phyloP scores from a whole-genome alignment of 1,140 invertebrate genomes.

The Dufourea novaeangliae region DNA sequence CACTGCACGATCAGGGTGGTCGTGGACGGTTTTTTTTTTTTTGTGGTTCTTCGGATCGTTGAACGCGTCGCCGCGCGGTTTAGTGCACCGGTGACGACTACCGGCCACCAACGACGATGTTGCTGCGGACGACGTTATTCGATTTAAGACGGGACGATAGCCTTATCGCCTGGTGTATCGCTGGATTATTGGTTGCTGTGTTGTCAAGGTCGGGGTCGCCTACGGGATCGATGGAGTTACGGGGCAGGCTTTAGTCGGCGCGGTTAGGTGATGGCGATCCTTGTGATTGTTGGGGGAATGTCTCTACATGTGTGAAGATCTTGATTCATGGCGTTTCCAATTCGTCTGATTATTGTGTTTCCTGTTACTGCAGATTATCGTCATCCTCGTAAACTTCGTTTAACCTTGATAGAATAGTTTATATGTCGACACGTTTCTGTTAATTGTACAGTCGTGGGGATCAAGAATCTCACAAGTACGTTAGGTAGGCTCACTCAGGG shows the following conservation, averaged over 20 bases:
- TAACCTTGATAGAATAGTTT: too few relatives aligned
- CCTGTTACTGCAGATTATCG: too few relatives aligned
- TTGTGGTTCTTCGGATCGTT: slow-evolving; percentile 7
- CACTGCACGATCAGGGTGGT: slow-evolving; percentile 36
- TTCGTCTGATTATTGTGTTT: too few relatives aligned
- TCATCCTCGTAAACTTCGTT: too few relatives aligned
- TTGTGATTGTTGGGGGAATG: background rate
- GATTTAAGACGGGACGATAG: slow-evolving; percentile 24
- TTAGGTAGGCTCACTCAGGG: too few relatives aligned
- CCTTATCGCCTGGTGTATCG: slow-evolving; percentile 35
- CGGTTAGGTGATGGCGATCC: background rate
- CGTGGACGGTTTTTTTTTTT: slow-evolving; percentile 25
- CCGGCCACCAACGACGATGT: slow-evolving; percentile 57
- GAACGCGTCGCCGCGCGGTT: slow-evolving; percentile 24
- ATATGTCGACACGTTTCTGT: too few relatives aligned
- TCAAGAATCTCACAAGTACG: too few relatives aligned
- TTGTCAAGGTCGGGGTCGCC: background rate
- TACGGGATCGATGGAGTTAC: background rate
- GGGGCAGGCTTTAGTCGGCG: background rate
- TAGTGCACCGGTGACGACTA: slow-evolving; percentile 37
- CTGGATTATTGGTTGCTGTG: background rate
- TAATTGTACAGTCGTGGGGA: too few relatives aligned
- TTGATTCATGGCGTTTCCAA: too few relatives aligned
- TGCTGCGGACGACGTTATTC: background rate
- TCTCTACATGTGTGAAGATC: too few relatives aligned